These are phyloP conservation scores for Charina bottae DNA, from an alignment of 2,113 vertebrate genomes.

Conservation along the genomic window DNA sequence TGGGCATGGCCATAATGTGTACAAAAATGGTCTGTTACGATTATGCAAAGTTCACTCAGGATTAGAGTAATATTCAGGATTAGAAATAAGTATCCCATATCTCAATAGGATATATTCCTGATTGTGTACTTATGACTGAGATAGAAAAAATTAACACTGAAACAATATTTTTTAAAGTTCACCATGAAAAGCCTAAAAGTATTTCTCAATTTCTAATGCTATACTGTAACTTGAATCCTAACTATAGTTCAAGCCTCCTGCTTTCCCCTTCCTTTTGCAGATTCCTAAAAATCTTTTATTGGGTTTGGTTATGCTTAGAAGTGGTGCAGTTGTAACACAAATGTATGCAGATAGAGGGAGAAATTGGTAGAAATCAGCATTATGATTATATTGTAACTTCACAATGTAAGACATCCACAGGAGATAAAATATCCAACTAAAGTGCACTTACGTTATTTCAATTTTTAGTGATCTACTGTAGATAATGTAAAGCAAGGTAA, in stretches of 20 bases:
- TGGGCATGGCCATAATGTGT: neutral
- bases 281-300: neutral
- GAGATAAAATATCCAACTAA: neutral
- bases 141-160: neutral
- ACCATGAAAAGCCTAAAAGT: neutral
- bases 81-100: neutral
- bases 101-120: neutral
- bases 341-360: neutral
- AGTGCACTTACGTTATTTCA: neutral
- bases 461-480: neutral
- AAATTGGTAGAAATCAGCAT: neutral
- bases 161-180: conserved; percentile 1
- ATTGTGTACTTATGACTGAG: neutral
- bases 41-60: neutral
- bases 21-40: neutral
- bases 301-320: neutral
- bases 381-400: neutral
- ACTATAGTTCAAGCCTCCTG: neutral
- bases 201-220: neutral
- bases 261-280: neutral
- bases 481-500: neutral
- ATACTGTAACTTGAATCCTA: neutral
- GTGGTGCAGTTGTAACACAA: neutral
- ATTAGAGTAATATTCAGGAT: neutral
- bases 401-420: neutral